Evolutionary conservation across 2,888 invertebrate species (phyloP), one percentile per base, ranked within the genome.

Genomic region (Mayetiola destructor): DNA sequence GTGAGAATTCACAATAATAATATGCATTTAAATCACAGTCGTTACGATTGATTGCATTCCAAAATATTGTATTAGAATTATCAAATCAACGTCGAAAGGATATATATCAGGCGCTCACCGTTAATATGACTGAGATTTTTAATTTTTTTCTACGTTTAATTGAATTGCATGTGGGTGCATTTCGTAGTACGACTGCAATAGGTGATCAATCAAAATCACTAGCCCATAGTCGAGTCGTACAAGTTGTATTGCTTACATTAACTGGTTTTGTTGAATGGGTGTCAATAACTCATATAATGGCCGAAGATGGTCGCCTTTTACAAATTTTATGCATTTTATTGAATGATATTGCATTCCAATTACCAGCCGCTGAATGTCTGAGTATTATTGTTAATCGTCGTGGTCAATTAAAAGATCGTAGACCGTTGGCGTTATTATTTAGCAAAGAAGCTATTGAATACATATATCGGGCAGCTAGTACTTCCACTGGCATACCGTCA

Each of bases 201-300:
- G 82, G 84, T 8, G 79, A 81, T 63, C 77, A 77, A 32, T 32
- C 12, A 12, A 80, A 81, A 59, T 86, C 86, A 1, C 76, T 77
- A 32, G 81, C 85, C 18, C 85, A 89, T 64, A 83, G 83, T 36
- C 77, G 87, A 61, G 87, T 88, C 29, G 88, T 89, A 1, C 86
- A 84, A 74, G 57, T 57, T 59, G 89, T 89, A 27, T 72, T 94
- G 56, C 72, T 86, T 54, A 92, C 93, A 0, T 69, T 94, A 58
- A 84, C 88, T 27, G 92, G 89, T 3, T 93, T 90, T 69, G 88
- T 93, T 8, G 94, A 94, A 70, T 93, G 93, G 92, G 88, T 48
- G 6, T 85, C 88, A 29, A 87, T 89, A 67, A 78, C 77, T 62
- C 88, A 90, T 69, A 84, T 94, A 36, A 86, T 88, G 73, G 83